phyloP scores from a whole-genome alignment of 2,113 vertebrate genomes.

The Megaleporinus macrocephalus region DNA sequence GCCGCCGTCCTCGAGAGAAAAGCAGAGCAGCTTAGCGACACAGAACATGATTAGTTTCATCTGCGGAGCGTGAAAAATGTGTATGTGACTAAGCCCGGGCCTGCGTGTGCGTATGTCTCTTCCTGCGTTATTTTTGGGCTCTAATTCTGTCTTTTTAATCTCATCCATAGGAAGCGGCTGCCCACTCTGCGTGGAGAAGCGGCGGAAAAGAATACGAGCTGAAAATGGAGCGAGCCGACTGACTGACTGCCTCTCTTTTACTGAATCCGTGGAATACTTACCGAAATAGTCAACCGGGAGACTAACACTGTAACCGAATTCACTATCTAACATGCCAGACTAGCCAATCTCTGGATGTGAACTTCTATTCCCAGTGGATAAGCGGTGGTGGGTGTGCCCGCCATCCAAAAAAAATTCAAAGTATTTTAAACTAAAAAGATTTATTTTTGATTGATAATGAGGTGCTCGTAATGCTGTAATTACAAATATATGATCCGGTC shows the following conservation, averaged over 20 bases:
- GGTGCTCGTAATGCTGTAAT: background rate
- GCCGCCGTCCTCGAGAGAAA: background rate
- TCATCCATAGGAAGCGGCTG: background rate
- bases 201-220: background rate
- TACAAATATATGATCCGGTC: background rate
- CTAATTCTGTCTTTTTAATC: conserved; percentile 6
- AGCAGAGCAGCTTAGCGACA: background rate
- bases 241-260: background rate
- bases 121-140: background rate
- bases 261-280: conserved; percentile 8
- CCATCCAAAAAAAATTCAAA: background rate
- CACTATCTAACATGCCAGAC: background rate
- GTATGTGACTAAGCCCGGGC: background rate
- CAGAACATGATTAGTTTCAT: conserved; percentile 19
- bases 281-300: background rate
- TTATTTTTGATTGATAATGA: conserved; percentile 16
- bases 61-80: conserved; percentile 11
- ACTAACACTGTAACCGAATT: background rate
- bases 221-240: background rate
- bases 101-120: conserved; percentile 1
- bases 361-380: no score
- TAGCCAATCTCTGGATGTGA: no score
- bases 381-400: background rate
- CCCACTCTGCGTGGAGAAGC: conserved; percentile 20
- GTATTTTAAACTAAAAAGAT: background rate